Evolutionary conservation across 1,140 invertebrate species (phyloP), one percentile per base, ranked within the genome.

Genomic region (Drosophila arawakana): DNA sequence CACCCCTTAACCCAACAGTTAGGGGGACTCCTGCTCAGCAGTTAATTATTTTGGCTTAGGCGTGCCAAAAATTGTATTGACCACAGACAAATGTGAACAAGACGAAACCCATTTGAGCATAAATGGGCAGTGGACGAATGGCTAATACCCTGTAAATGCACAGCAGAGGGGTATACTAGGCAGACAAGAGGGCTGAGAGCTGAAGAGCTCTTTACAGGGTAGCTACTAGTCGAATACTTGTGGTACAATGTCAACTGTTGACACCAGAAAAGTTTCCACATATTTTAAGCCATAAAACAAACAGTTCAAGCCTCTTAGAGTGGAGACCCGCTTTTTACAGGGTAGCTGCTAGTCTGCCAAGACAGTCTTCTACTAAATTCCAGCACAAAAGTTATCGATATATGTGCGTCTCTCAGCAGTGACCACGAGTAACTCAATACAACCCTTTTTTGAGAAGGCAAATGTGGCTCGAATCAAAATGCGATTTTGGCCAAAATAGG

Each of bases 11-110:
- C 46, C 61, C 59, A 35, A 21, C 54, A 37, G 6, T 30, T 30
- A 21, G 25, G 25, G 25, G 25, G 25, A 30, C 25, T 30, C 46
- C 46, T 72, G 73, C 49, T 41, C 66, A 52, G 76, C 65, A 81
- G 79, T 62, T 81, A 82, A 82, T 82, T 82, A 82, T 78, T 82
- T 82, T 81, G 80, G 66, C 80, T 74, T 81, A 78, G 79, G 80
- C 72, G 71, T 76, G 79, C 72, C 70, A 81, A 81, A 80, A 77
- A 78, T 81, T 81, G 68, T 73, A 54, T 57, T 49, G 61, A 52
- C 63, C 63, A 34, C 59, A 72, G 60, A 76, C 73, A 80, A 69
- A 73, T 73, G 71, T 58, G 71, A 41, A 60, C 63, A 73, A 73
- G 49, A 55, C 65, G 47, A 55, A 61, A 52, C 57, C 10, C 60